These are phyloP conservation scores for Nasonia giraulti DNA, from an alignment of 1,140 invertebrate genomes.

Conservation along the genomic window DNA sequence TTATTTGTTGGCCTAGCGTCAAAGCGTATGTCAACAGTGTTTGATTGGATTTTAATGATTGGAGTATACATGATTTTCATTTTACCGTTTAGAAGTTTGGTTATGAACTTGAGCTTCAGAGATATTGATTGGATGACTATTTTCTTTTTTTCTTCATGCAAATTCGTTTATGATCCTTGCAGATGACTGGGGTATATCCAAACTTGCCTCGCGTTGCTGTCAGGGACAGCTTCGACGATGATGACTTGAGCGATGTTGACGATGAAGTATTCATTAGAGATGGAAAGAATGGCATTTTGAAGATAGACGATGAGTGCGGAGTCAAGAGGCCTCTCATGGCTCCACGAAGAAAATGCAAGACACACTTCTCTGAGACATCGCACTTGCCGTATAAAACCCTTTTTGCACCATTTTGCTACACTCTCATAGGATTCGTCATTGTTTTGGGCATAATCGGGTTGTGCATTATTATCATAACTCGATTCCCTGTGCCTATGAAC, in stretches of 20 bases:
- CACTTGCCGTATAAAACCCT: slow-evolving; percentile 75
- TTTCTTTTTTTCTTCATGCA: not conserved
- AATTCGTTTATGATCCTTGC: not conserved
- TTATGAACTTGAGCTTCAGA: too few species aligned
- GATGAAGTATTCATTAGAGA: slow-evolving; percentile 86
- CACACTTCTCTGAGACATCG: slow-evolving; percentile 71
- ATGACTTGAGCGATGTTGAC: slow-evolving; percentile 81
- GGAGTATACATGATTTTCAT: too few species aligned
- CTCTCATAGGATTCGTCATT: slow-evolving; percentile 76
- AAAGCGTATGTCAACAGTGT: not conserved
- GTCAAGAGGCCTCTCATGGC: slow-evolving; percentile 86
- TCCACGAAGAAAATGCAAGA: slow-evolving; percentile 77
- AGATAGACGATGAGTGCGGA: slow-evolving; percentile 81
- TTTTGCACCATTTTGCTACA: slow-evolving; percentile 79
- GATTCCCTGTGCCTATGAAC: slow-evolving; percentile 78
- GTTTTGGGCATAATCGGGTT: slow-evolving; percentile 78
- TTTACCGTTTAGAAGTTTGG: too few species aligned
- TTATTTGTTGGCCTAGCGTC: not conserved
- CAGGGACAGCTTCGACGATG: slow-evolving; percentile 74
- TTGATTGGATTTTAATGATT: too few species aligned
- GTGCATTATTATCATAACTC: slow-evolving; percentile 80
- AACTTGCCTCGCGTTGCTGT: slow-evolving; percentile 55
- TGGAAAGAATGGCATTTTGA: slow-evolving; percentile 78
- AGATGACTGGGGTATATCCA: slow-evolving; percentile 47
- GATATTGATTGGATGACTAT: too few species aligned